Conservation (phyloP, 2,797 vertebrate species). For the Amblyraja radiata region DNA sequence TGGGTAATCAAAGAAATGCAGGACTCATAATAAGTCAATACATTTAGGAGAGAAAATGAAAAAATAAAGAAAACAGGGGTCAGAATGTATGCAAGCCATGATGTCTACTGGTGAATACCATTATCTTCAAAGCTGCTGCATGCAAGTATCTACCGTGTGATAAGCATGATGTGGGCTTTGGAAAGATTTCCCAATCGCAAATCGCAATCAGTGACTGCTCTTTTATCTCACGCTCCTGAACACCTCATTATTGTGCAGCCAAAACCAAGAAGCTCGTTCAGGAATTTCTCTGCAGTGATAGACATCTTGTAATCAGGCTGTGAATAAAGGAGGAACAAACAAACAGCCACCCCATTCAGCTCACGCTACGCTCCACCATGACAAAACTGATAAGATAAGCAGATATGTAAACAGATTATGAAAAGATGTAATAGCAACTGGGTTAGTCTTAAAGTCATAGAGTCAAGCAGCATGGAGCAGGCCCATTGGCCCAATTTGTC, state of each 20-base stretch:
- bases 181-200: conserved; percentile 8
- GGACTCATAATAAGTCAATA: neutral
- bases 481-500: too few relatives aligned
- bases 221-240: neutral
- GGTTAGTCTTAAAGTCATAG: too few relatives aligned
- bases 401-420: too few relatives aligned
- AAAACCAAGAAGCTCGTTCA: neutral
- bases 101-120: neutral
- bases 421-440: too few relatives aligned
- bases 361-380: neutral
- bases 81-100: neutral
- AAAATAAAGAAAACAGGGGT: neutral
- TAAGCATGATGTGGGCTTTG: conserved; percentile 13
- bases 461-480: too few relatives aligned
- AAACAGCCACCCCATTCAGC: neutral
- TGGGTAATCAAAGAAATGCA: neutral
- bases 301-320: neutral
- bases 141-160: neutral
- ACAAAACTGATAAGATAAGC: neutral
- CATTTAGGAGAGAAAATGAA: neutral
- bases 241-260: neutral
- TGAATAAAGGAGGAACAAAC: neutral
- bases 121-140: neutral
- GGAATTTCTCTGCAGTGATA: neutral
- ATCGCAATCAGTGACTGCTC: neutral